Conservation (phyloP, 2,888 invertebrate species). For the Camponotus fellah region DNA sequence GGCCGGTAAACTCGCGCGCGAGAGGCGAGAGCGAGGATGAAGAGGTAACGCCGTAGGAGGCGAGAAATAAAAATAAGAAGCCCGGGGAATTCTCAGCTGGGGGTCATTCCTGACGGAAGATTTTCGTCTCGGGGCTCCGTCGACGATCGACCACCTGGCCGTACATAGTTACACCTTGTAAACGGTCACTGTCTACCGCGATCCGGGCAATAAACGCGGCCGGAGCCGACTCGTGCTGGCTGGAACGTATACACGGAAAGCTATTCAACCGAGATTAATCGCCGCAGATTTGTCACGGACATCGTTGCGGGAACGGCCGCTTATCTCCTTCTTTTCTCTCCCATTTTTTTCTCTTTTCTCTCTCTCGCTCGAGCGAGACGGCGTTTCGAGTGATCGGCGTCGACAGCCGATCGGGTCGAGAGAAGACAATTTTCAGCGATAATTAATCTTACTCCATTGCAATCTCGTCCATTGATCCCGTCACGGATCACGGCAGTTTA, state of each 20-base stretch:
- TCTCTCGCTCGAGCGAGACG: not conserved
- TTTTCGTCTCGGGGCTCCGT: conserved; percentile 67
- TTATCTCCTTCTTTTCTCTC: conserved; percentile 44
- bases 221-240: conserved; percentile 47
- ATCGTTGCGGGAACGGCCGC: conserved; percentile 69
- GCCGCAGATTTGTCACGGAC: conserved; percentile 80
- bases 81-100: conserved; percentile 80
- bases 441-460: conserved; percentile 56
- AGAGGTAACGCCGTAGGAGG: conserved; percentile 83
- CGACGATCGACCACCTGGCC: conserved; percentile 79
- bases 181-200: conserved; percentile 73
- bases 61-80: conserved; percentile 78
- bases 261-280: conserved; percentile 78
- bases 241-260: conserved; percentile 46
- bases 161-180: conserved; percentile 75
- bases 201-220: conserved; percentile 69
- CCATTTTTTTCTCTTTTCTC: conserved; percentile 10
- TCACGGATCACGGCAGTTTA: conserved; percentile 40
- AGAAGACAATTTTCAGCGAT: conserved; percentile 54
- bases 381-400: conserved; percentile 45
- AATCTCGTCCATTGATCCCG: conserved; percentile 44
- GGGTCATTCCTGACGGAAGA: conserved; percentile 78
- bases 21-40: conserved; percentile 75
- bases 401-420: conserved; percentile 47
- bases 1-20: conserved; percentile 25